Evolutionary conservation across 2,113 vertebrate genomes (phyloP), one percentile per base, ranked within the genome.

Genomic region (Cyanocitta stelleri): DNA sequence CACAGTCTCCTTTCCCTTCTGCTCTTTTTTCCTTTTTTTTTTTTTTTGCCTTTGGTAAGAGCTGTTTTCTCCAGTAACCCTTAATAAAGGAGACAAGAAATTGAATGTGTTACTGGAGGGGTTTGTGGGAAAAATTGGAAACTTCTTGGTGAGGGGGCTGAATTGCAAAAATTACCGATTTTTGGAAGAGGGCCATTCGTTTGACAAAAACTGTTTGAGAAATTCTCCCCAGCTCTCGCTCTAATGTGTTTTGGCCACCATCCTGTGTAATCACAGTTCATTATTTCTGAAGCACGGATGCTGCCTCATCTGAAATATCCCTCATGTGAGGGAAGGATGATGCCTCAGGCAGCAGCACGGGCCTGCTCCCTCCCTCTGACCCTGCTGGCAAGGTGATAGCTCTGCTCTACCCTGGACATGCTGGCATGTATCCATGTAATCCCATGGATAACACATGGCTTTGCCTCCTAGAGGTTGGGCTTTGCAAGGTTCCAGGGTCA

Each of bases 121-220:
- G 24, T 63, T 91, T 61, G 71, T 61, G 81, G n/a, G 51, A 49
- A 71, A 94, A 95, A 87, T 24, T 74, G 87, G 87, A 91, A 84
- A 88, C 72, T 86, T 95, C 75, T 67, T 64, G 82, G 79, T 95
- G 91, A 95, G 92, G 79, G 95, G 85, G 85, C 83, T 86, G 94
- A 86, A 84, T 72, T 67, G 89, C 91, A 93, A 61, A 93, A 96
- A 89, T 63, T 63, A 48, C 2, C 35, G 6, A n/a, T 87, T 89
- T 96, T 84, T 97, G 95, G 96, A 95, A 84, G 83, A 63, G 78
- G 64, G 90, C 95, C 93, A 83, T 77, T 52, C 82, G 52, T 75
- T 93, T 86, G 93, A 94, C 93, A 96, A 95, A 92, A 93, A 76
- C 51, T 94, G 29, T 64, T 89, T 64, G 92, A 94, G 93, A 93